Conservation (phyloP, 2,888 invertebrate species). For the Sisyra terminalis region DNA sequence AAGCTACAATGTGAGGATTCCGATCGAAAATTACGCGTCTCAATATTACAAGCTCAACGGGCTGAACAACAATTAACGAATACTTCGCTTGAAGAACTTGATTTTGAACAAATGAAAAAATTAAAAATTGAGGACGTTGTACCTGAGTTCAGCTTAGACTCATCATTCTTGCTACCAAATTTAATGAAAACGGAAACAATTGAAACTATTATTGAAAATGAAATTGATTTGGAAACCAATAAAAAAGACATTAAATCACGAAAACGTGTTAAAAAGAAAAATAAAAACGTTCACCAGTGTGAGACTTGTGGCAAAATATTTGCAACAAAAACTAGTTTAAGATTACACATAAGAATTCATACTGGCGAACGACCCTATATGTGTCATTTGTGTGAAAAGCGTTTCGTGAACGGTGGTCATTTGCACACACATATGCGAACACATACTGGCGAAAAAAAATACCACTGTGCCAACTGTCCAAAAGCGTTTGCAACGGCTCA, state of each 20-base stretch:
- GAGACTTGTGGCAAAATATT: constrained; percentile 27
- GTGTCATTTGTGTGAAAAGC: constrained; percentile 26
- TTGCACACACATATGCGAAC: constrained; percentile 28
- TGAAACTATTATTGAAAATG: not conserved
- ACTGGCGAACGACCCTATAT: constrained; percentile 27
- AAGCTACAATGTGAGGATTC: constrained; percentile 27
- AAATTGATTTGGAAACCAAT: not conserved
- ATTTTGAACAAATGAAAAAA: too few relatives aligned
- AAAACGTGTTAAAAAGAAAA: too few relatives aligned
- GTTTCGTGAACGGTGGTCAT: constrained; percentile 27
- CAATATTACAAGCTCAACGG: too few relatives aligned
- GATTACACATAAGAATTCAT: constrained; percentile 27
- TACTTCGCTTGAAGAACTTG: too few relatives aligned
- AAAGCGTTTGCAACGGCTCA: constrained; percentile 28
- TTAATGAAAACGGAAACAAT: not conserved
- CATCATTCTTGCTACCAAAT: not conserved
- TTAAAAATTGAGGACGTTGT: too few relatives aligned
- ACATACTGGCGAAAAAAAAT: constrained; percentile 28
- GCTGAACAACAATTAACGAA: too few relatives aligned
- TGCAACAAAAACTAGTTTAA: constrained; percentile 24
- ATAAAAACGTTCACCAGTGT: constrained; percentile 20
- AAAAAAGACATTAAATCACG: too few relatives aligned
- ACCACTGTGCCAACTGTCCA: constrained; percentile 25
- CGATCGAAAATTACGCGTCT: constrained; percentile 24
- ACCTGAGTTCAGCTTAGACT: too few relatives aligned